Conservation (phyloP, 2,113 vertebrate species). For the Bambusicola thoracicus region DNA sequence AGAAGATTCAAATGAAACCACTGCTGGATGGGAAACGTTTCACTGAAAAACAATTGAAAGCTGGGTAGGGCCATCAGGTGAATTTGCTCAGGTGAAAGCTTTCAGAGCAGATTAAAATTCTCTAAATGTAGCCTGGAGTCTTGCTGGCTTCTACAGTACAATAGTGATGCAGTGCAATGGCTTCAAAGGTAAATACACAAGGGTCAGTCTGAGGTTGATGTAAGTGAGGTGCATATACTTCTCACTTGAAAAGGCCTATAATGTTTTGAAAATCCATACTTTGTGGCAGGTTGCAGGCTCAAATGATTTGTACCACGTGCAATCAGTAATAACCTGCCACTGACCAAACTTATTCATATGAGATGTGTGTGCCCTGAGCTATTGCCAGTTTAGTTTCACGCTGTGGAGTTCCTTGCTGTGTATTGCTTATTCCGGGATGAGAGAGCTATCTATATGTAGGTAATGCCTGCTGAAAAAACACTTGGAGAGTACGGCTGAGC, state of each 20-base stretch:
- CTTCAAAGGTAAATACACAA: slow-evolving; percentile 9
- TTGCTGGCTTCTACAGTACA: background rate
- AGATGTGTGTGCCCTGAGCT: background rate
- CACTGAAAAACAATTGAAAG: background rate
- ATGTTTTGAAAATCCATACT: background rate
- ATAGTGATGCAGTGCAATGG: background rate
- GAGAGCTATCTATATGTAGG: background rate
- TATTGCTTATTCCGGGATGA: background rate
- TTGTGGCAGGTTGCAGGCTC: background rate
- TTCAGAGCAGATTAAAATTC: background rate
- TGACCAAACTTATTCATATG: background rate
- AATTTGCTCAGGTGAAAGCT: background rate
- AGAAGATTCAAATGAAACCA: background rate
- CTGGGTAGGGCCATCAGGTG: background rate
- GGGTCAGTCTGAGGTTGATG: background rate
- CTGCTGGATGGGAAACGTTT: background rate
- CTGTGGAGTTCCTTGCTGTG: background rate
- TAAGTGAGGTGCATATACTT: background rate
- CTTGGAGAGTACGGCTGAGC: background rate
- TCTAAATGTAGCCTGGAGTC: background rate
- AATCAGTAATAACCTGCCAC: background rate
- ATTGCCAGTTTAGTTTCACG: background rate
- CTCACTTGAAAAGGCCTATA: background rate
- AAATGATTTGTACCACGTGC: background rate
- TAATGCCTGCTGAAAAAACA: background rate